Evolutionary conservation across 2,888 invertebrate genomes (phyloP).

Genomic region (Diarsia dahlii): DNA sequence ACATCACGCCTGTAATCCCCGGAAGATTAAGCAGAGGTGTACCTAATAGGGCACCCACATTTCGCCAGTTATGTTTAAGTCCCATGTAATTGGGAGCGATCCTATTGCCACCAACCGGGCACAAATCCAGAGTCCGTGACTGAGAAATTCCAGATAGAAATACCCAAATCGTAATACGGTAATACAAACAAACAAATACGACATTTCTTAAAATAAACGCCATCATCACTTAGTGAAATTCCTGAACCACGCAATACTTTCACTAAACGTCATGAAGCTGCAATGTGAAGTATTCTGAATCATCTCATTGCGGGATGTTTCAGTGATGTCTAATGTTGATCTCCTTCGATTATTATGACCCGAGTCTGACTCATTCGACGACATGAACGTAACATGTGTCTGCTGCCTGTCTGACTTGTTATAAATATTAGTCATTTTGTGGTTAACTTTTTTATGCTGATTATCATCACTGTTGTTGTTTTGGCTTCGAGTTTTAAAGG

Average conservation of each 20-base stretch:
- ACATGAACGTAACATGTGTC: constrained; percentile 32
- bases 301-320: constrained; percentile 45
- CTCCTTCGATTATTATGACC: constrained; percentile 11
- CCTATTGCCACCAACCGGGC: no score
- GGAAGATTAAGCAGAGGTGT: no score
- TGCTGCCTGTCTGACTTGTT: constrained; percentile 51
- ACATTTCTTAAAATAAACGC: constrained; percentile 59
- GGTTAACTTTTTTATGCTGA: constrained; percentile 27
- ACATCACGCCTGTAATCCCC: no score
- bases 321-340: constrained; percentile 20
- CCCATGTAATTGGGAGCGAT: no score
- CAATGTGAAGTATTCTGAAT: constrained; percentile 60
- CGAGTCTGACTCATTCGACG: constrained; percentile 46
- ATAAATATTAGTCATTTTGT: constrained; percentile 41
- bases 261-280: constrained; percentile 45
- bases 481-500: not conserved
- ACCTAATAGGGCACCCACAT: no score
- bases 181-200: constrained; percentile 30
- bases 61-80: no score
- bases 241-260: constrained; percentile 58
- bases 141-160: no score
- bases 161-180: not conserved
- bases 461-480: constrained; percentile 12
- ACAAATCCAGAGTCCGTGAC: no score
- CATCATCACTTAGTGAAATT: constrained; percentile 54